Evolutionary conservation across 2,113 vertebrate species (phyloP).

Genomic region (Pelmatolapia mariae): DNA sequence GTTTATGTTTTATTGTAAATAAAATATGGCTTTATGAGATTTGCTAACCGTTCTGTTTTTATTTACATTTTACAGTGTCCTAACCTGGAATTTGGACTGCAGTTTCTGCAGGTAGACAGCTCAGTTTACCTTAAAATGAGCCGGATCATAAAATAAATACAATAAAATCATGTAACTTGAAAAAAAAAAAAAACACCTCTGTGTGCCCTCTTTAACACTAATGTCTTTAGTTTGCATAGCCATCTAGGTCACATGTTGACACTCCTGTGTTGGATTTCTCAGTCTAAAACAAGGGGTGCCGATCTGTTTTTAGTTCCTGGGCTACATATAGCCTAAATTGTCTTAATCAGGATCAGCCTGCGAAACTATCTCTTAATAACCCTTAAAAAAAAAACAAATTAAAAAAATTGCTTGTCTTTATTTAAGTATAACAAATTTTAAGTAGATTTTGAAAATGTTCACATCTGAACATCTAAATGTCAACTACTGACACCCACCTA

Average conservation of each 20-base stretch:
- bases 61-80: neutral
- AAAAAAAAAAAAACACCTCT: no score
- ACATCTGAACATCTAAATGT: neutral
- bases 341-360: neutral
- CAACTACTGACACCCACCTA: neutral
- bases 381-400: rapidly evolving
- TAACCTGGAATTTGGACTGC: neutral
- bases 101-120: neutral
- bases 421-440: neutral
- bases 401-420: neutral
- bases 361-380: neutral
- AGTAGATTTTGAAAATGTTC: neutral
- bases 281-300: neutral
- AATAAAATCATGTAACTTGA: neutral
- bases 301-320: neutral
- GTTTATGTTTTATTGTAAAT: neutral
- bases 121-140: neutral
- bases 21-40: neutral
- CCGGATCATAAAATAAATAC: neutral
- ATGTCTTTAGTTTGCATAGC: neutral
- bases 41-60: neutral
- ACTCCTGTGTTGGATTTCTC: neutral
- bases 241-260: neutral
- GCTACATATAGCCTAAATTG: neutral
- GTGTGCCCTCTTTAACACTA: neutral